Conservation (phyloP, 2,888 invertebrate genomes). For the Drosophila macrothrix region DNA sequence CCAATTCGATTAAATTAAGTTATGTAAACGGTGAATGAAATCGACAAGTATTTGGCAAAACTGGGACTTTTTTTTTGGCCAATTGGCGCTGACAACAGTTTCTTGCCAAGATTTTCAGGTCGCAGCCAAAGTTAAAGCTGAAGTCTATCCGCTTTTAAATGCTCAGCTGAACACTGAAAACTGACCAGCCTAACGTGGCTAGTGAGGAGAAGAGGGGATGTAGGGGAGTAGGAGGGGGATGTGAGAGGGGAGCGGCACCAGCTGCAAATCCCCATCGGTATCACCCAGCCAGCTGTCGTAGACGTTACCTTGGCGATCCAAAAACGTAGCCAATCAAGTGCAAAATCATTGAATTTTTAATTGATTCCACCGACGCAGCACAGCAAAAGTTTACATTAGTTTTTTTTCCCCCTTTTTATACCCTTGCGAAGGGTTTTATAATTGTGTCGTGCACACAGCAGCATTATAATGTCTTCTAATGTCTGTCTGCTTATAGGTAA, state of each 20-base stretch:
- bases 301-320: constrained; percentile 64
- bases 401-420: constrained; percentile 15
- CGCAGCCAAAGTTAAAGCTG: constrained; percentile 11
- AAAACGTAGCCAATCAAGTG: constrained; percentile 73
- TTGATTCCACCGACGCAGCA: constrained; percentile 61
- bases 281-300: constrained; percentile 13
- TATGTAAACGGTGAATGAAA: not conserved
- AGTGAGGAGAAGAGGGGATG: not conserved
- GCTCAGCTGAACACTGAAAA: constrained; percentile 17
- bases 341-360: constrained; percentile 78
- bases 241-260: not conserved
- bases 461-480: not conserved
- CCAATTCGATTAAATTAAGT: not conserved
- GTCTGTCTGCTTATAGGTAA: not conserved
- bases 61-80: constrained; percentile 16
- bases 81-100: constrained; percentile 27
- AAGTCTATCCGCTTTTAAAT: constrained; percentile 48
- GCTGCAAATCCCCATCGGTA: constrained; percentile 41
- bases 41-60: not conserved
- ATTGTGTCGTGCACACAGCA: not conserved
- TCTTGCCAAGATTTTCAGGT: constrained; percentile 8
- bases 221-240: not conserved
- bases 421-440: not conserved
- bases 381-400: constrained; percentile 41
- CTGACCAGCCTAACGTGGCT: not conserved